Evolutionary conservation across 64 coral and sea anemone genomes (phyloP).

Genomic region (Montipora foliosa): DNA sequence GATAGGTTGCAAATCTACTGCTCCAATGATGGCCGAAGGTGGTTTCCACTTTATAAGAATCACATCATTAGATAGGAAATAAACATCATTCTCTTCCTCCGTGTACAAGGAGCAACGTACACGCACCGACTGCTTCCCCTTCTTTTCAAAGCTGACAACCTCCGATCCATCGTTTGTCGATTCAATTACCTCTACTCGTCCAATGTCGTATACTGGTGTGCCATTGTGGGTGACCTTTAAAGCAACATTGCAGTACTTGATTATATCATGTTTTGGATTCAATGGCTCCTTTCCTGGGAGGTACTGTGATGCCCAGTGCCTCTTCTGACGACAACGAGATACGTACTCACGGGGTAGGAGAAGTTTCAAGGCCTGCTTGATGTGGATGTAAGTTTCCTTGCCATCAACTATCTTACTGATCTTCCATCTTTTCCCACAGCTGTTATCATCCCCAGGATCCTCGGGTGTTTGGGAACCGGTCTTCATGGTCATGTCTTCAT

Average conservation of each 20-base stretch:
- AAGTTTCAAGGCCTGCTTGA: conserved; percentile 66
- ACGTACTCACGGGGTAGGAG: conserved; percentile 64
- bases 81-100: not conserved
- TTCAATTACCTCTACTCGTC: conserved; percentile 22
- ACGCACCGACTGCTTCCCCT: not conserved
- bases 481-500: not conserved
- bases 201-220: not conserved
- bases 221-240: conserved; percentile 8
- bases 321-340: conserved; percentile 40
- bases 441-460: not conserved
- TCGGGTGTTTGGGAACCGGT: not conserved
- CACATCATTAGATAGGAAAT: not conserved
- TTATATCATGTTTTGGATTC: conserved; percentile 62
- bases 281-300: conserved; percentile 62
- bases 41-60: not conserved
- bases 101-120: conserved; percentile 15
- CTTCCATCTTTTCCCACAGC: conserved; percentile 32
- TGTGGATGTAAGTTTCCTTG: conserved; percentile 29
- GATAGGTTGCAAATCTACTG: not conserved
- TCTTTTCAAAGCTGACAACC: conserved; percentile 13
- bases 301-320: conserved; percentile 69
- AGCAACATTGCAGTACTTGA: conserved; percentile 62
- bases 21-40: not conserved
- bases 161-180: not conserved
- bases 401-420: conserved; percentile 22